Evolutionary conservation across 2,888 invertebrate genomes (phyloP), one percentile per base, ranked within the genome.

Genomic region (Lepeophtheirus nordmannii): DNA sequence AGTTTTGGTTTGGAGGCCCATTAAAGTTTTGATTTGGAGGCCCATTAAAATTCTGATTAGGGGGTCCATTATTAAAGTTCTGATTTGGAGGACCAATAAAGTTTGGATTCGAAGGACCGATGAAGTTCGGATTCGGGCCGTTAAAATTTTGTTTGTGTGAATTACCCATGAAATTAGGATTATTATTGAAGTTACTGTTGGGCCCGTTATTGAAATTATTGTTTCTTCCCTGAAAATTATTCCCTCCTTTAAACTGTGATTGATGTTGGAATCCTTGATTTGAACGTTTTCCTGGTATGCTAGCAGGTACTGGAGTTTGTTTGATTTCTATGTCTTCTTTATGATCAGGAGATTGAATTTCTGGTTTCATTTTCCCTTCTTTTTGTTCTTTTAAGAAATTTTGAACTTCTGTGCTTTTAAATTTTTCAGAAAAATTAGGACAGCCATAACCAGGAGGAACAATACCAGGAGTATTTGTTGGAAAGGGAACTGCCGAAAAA

Each of bases 401-500:
- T 46, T 46, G 53, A 17, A 46, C 17, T 17, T 46, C 53, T 46
- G 14, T 14, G 8, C 53, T 8, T 46, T 46, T 46, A 5, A 46
- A 46, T 17, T 46, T 46, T 46, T 46, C 53, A 46, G 53, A 46
- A 17, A 46, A 46, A 17, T 46, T 46, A 17, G 53, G 53, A 46
- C 53, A 46, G 53, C 53, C 53, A 17, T 46, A 46, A 17, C 53
- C 53, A 17, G 53, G 53, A 46, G 53, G 53, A n/a, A 46, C 53
- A 5, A n/a, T 14, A 46, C 53, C 53, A 17, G 53, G 8, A n/a
- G 53, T 17, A 17, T 46, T 46, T 14, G 8, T 46, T 14, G 53
- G 53, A 8, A 46, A 46, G 8, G 53, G 53, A 46, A 46, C 53
- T 46, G 53, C 53, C 5, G 53, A 46, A 46, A 46, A 46, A 17